Evolutionary conservation across 2,113 vertebrate species (phyloP), one percentile per base, ranked within the genome.

Genomic region (Rallus limicola): DNA sequence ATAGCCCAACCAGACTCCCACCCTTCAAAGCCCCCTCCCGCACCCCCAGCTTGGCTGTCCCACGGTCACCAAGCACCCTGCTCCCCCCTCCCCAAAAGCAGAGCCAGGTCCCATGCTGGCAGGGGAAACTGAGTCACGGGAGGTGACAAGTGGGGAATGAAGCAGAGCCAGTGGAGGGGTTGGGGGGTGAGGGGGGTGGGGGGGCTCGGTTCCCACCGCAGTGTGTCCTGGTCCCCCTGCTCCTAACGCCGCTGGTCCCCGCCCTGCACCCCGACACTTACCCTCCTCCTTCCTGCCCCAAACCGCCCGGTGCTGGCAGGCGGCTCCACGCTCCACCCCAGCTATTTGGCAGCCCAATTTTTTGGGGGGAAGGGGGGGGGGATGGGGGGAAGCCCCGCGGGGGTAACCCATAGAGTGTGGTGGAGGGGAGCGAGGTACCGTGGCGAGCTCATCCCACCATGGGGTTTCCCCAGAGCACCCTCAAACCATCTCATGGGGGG

Each of bases 401-500:
- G 2, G 63, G 2, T 9, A 11, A 1, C 6, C 17, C 62, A 14
- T 5, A 15, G 9, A 44, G 42, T 17, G 42, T 44, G 34, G 16
- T 15, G 18, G 25, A 20, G 26, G 24, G 10, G 28, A 46, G 19
- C 0, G 1, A 7, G 25, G 46, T 9, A 23, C 7, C 2, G 2
- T 7, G 33, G 15, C 0, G 2, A 26, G 10, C 25, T 8, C 7
- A 0, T 56, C 40, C 40, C 4, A 0, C 10, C 9, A 1, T 11
- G 46, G 60, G 53, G 52, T 38, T n/a, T 44, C 50, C 24, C 33
- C 55, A 0, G 6, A 42, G 46, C n/a, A 42, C 12, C 56, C 82
- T 9, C 31, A 16, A n/a, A 19, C 14, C 34, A 18, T 13, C 31
- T 36, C 19, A 5, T 16, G n/a, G n/a, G n/a, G n/a, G n/a, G n/a